These are phyloP conservation scores for Athalia cordata DNA, from an alignment of 2,888 invertebrate species.

Conservation along the genomic window DNA sequence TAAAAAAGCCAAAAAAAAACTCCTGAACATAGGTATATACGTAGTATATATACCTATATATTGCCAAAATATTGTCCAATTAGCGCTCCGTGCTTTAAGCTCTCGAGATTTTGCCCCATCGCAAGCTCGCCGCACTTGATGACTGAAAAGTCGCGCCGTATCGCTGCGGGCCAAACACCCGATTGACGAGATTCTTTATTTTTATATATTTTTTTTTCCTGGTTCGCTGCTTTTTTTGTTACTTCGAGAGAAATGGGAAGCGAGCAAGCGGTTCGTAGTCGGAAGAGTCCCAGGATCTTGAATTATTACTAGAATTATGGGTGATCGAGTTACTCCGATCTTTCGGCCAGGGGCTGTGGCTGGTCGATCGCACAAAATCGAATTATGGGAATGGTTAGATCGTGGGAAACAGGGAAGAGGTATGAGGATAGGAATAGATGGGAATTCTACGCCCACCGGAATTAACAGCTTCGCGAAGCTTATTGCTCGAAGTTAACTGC, in stretches of 20 bases:
- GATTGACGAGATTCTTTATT: neutral
- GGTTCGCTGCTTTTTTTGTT: no score
- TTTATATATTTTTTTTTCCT: no score
- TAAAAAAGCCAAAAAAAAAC: neutral
- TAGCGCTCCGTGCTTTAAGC: conserved; percentile 1
- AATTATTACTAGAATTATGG: conserved; percentile 28
- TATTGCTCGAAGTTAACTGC: neutral
- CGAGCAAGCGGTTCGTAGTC: no score
- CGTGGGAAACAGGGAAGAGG: no score
- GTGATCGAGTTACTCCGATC: neutral
- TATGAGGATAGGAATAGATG: neutral
- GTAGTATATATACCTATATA: neutral
- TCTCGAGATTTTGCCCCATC: no score
- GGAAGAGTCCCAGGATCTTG: no score
- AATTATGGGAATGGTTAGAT: conserved; percentile 13
- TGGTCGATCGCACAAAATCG: conserved; percentile 13
- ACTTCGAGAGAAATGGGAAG: no score
- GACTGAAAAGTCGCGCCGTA: conserved; percentile 12
- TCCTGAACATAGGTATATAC: neutral
- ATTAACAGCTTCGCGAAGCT: conserved; percentile 32
- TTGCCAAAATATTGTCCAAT: conserved; percentile 42
- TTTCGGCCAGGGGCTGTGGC: neutral
- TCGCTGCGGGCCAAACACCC: conserved; percentile 14
- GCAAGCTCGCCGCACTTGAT: no score
- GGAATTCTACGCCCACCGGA: conserved; percentile 11